Percentiles rank a stretch among this genome's conserved stretches.
Conservation (phyloP, 2,797 vertebrate genomes). For the Cossypha dichroa region DNA sequence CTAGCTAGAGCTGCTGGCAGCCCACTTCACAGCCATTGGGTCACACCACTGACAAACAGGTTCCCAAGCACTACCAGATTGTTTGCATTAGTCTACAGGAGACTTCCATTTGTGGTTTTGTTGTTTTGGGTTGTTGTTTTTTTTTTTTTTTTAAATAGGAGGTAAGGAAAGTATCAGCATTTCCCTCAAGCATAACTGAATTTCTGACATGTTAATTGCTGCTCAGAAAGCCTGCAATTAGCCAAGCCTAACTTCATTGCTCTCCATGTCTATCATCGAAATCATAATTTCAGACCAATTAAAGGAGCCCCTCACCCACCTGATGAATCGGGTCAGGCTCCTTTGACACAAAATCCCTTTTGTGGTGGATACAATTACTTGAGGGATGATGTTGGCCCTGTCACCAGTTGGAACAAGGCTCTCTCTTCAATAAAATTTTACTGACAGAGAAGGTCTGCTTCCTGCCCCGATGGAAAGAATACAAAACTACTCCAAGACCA, state of each 20-base stretch:
- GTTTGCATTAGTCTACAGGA: slow-evolving; percentile 38
- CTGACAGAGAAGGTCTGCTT: not conserved
- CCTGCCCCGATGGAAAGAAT: not conserved
- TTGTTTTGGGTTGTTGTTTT: not conserved
- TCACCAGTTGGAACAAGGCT: not conserved
- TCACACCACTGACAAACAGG: slow-evolving; percentile 11
- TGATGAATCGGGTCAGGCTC: not conserved
- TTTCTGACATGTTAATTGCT: slow-evolving; percentile 55
- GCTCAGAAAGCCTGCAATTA: slow-evolving; percentile 31
- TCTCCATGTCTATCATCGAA: not conserved
- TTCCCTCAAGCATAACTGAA: not conserved
- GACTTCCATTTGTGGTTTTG: slow-evolving; percentile 8
- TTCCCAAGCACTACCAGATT: slow-evolving; percentile 23
- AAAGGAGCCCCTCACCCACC: slow-evolving; percentile 24
- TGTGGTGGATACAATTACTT: not conserved
- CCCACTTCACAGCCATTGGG: not conserved
- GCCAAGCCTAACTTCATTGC: slow-evolving; percentile 3
- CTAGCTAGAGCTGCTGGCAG: slow-evolving; percentile 1
- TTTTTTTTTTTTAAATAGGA: not conserved
- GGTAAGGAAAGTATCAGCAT: slow-evolving; percentile 30
- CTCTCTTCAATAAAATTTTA: not conserved
- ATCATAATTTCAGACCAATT: slow-evolving; percentile 3
- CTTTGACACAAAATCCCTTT: slow-evolving; percentile 15
- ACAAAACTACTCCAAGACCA: not conserved
- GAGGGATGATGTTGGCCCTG: not conserved